Evolutionary conservation across 1,140 invertebrate species (phyloP).

Genomic region (Zaprionus inermis): DNA sequence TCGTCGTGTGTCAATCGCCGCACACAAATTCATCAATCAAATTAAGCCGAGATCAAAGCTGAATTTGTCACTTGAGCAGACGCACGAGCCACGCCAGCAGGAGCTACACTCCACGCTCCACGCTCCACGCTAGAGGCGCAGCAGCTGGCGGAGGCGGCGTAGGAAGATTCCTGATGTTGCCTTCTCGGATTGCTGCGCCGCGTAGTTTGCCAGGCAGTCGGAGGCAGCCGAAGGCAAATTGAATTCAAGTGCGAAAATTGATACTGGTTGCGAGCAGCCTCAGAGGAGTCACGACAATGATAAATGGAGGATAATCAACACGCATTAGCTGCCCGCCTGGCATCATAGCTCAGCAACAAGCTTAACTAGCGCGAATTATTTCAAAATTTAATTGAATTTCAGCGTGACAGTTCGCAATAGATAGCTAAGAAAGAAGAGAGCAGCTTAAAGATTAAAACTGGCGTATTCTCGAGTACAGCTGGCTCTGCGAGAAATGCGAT

Average conservation of each 20-base stretch:
- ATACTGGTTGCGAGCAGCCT: slow-evolving; percentile 19
- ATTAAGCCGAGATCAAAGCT: slow-evolving; percentile 63
- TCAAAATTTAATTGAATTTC: slow-evolving; percentile 6
- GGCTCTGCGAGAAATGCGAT: neutral
- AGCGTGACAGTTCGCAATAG: neutral
- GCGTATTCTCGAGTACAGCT: neutral
- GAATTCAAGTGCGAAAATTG: slow-evolving; percentile 36
- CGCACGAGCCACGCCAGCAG: slow-evolving; percentile 22
- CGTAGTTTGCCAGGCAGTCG: slow-evolving; percentile 13
- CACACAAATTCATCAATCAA: slow-evolving; percentile 67
- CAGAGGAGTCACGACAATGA: neutral
- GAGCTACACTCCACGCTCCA: too few species aligned
- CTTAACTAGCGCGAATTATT: neutral
- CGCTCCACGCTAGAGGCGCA: too few species aligned
- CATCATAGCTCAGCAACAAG: neutral
- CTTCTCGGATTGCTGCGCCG: slow-evolving; percentile 27
- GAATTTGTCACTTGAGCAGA: slow-evolving; percentile 25
- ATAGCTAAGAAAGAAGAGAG: neutral
- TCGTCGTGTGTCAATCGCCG: slow-evolving; percentile 54
- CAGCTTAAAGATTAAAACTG: neutral
- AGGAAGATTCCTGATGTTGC: neutral
- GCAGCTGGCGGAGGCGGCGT: too few species aligned
- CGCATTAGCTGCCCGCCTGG: neutral
- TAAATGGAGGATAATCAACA: slow-evolving; percentile 7
- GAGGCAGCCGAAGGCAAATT: slow-evolving; percentile 23